These are phyloP conservation scores for Microctonus hyperodae DNA, from an alignment of 2,888 invertebrate species.

Conservation along the genomic window DNA sequence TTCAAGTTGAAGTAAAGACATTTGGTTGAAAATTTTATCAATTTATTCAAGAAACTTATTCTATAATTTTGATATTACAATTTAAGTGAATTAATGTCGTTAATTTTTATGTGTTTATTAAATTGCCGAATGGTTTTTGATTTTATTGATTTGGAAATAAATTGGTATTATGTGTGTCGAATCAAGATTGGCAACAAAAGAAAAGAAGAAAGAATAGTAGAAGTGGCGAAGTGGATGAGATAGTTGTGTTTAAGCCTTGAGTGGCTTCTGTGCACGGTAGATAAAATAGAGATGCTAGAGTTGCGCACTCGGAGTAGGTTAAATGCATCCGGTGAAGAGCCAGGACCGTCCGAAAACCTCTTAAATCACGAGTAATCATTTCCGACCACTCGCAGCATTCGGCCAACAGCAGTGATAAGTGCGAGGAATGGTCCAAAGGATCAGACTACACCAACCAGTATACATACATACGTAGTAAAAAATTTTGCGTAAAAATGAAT, in stretches of 20 bases:
- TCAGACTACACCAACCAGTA: slow-evolving; percentile 32
- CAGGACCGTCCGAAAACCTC: slow-evolving; percentile 44
- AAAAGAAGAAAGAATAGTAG: slow-evolving; percentile 11
- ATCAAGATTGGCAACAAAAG: slow-evolving; percentile 15
- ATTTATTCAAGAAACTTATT: no score
- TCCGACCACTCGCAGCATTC: slow-evolving; percentile 47
- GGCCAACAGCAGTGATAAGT: neutral
- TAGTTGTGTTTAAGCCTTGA: slow-evolving; percentile 42
- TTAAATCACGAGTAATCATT: slow-evolving; percentile 52
- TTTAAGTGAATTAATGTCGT: no score
- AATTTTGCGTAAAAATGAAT: no score
- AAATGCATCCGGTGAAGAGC: slow-evolving; percentile 45
- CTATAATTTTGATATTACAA: no score
- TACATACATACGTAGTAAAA: slow-evolving; percentile 7
- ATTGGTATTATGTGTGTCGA: neutral
- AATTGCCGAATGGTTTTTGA: neutral
- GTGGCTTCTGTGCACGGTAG: slow-evolving; percentile 52
- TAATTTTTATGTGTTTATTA: no score
- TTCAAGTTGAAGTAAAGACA: no score
- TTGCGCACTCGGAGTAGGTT: slow-evolving; percentile 39
- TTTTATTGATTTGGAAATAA: neutral
- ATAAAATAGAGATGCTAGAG: slow-evolving; percentile 49
- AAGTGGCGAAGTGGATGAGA: slow-evolving; percentile 27
- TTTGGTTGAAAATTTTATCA: no score
- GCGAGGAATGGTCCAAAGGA: slow-evolving; percentile 32